Percentiles rank a stretch among this genome's conserved stretches.
Evolutionary conservation across 2,113 vertebrate species (phyloP).

Genomic region (Butorides virescens): DNA sequence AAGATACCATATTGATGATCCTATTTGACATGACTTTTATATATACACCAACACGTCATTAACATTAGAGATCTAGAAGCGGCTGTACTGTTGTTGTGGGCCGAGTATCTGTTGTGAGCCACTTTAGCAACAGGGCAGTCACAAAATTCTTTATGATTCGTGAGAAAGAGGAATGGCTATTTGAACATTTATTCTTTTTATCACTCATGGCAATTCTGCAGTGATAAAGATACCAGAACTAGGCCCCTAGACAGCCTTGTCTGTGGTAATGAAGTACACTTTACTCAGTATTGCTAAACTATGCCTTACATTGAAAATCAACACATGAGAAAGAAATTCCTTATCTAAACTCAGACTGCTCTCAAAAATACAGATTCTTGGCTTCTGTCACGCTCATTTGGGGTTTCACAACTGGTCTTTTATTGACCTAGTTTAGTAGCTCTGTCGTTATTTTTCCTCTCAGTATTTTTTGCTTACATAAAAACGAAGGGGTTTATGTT

Average conservation of each 20-base stretch:
- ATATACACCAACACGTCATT: neutral
- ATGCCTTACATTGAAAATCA: neutral
- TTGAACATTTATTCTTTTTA: neutral
- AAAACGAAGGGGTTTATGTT: neutral
- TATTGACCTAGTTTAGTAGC: neutral
- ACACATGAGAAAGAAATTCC: neutral
- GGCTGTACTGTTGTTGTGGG: neutral
- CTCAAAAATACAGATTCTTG: neutral
- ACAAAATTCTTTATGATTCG: neutral
- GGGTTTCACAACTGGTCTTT: neutral
- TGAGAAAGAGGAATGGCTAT: neutral
- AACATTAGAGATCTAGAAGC: neutral
- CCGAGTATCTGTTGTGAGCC: neutral
- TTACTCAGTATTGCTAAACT: neutral
- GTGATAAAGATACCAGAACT: neutral
- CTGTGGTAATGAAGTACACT: neutral
- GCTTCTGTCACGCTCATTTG: neutral
- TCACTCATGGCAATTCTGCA: neutral
- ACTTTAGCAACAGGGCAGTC: neutral
- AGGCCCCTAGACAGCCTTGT: neutral
- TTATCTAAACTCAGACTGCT: neutral
- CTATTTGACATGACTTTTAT: neutral
- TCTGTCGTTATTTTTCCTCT: neutral
- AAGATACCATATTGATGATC: neutral
- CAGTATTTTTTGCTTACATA: neutral